A percentile compares a stretch with the other conserved stretches of the same genome.
phyloP scores from a whole-genome alignment of 92 coral and sea anemone genomes.

The Porites cylindrica region DNA sequence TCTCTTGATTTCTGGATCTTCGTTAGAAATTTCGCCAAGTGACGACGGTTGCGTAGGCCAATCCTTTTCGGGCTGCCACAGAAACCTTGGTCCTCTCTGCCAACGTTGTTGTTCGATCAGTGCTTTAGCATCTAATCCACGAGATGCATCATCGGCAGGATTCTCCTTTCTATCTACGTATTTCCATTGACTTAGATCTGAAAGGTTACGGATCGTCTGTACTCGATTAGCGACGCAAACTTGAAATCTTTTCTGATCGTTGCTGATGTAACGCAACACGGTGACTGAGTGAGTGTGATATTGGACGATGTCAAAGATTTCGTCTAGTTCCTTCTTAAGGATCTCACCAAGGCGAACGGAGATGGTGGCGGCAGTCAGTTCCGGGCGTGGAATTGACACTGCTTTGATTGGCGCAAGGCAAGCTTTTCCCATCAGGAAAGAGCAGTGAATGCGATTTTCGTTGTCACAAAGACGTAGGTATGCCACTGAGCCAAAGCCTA shows the following conservation, averaged over 20 bases:
- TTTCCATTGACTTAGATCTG: slow-evolving; percentile 66
- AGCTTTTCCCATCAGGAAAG: no score
- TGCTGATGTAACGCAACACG: slow-evolving; percentile 46
- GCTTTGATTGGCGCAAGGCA: no score
- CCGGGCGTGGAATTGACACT: no score
- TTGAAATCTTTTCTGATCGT: slow-evolving; percentile 45
- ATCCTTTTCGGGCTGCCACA: slow-evolving; percentile 56
- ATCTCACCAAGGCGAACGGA: no score
- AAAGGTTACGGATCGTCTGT: slow-evolving; percentile 59
- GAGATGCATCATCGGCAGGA: slow-evolving; percentile 70
- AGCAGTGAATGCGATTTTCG: no score
- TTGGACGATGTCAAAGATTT: neutral
- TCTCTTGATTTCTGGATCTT: slow-evolving; percentile 55
- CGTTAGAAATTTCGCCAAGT: slow-evolving; percentile 40
- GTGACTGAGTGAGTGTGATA: slow-evolving; percentile 61
- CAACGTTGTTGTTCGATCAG: slow-evolving; percentile 48
- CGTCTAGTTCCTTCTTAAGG: neutral
- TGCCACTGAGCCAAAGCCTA: no score
- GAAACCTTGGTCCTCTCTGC: slow-evolving; percentile 55
- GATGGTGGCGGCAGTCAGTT: no score
- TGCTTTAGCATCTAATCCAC: slow-evolving; percentile 32
- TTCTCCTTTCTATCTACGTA: slow-evolving; percentile 61
- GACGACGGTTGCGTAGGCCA: slow-evolving; percentile 61
- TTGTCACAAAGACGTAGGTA: no score
- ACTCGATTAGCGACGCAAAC: slow-evolving; percentile 73